These are phyloP conservation scores for Leptopilina clavipes DNA, from an alignment of 1,140 invertebrate genomes.

Conservation along the genomic window DNA sequence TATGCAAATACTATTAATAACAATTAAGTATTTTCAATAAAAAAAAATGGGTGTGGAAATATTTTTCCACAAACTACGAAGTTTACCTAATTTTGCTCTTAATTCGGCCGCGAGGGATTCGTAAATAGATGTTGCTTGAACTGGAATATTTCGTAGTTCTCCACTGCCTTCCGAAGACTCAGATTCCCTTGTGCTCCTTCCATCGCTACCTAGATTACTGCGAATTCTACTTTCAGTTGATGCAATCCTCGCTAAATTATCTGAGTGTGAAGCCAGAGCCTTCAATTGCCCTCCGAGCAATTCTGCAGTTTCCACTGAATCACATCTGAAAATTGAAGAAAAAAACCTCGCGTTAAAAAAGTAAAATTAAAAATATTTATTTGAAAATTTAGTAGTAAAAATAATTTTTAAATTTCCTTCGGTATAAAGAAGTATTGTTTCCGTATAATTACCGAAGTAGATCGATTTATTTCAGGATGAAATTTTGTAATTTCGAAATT, in stretches of 20 bases:
- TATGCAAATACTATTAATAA: too few relatives aligned
- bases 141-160: conserved; percentile 77
- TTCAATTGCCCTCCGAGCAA: conserved; percentile 88
- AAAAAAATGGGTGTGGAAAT: not conserved
- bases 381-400: too few relatives aligned
- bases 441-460: too few relatives aligned
- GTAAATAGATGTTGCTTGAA: conserved; percentile 83
- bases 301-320: conserved; percentile 93
- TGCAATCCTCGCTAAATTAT: conserved; percentile 89
- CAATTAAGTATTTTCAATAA: not conserved
- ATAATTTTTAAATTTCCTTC: too few relatives aligned
- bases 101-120: conserved; percentile 94
- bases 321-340: conserved; percentile 78
- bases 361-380: not conserved
- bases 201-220: conserved; percentile 83
- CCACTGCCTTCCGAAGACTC: conserved; percentile 82
- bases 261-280: conserved; percentile 86
- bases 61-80: not conserved
- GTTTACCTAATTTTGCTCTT: conserved; percentile 84
- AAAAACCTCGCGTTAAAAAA: not conserved
- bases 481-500: too few relatives aligned
- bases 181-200: conserved; percentile 83
- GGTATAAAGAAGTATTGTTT: too few relatives aligned
- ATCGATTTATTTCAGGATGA: too few relatives aligned
- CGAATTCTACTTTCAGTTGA: conserved; percentile 78